Evolutionary conservation across 2,797 vertebrate genomes (phyloP).

Genomic region (Spinibarbus caldwelli): DNA sequence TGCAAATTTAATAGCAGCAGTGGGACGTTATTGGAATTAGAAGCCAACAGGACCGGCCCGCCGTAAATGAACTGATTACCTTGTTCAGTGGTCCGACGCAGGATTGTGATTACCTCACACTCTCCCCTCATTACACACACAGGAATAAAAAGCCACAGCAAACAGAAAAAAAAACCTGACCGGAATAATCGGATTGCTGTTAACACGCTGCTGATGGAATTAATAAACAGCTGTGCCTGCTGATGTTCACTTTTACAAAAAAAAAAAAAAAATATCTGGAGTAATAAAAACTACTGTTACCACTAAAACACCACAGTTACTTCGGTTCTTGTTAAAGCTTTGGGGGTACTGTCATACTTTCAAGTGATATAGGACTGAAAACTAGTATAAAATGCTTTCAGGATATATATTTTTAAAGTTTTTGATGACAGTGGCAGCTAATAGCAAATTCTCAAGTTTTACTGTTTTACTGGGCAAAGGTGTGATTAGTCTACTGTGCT

Average conservation of each 20-base stretch:
- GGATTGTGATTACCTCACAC: constrained; percentile 75
- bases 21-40: constrained; percentile 67
- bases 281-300: background rate
- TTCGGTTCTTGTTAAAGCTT: background rate
- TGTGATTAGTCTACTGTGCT: background rate
- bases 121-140: constrained; percentile 72
- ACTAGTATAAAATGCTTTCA: background rate
- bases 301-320: background rate
- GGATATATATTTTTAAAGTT: background rate
- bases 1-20: constrained; percentile 56
- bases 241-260: constrained; percentile 37
- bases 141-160: constrained; percentile 67
- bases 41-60: constrained; percentile 68
- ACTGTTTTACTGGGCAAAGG: background rate
- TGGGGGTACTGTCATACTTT: background rate
- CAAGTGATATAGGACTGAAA: background rate
- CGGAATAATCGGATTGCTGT: constrained; percentile 65
- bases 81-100: constrained; percentile 77
- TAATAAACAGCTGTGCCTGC: constrained; percentile 50
- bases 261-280: background rate
- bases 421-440: background rate
- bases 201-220: constrained; percentile 57
- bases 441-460: background rate
- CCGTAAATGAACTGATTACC: constrained; percentile 76
- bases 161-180: constrained; percentile 58